phyloP scores from a whole-genome alignment of 2,113 vertebrate species.

The Phyllopteryx taeniolatus region DNA sequence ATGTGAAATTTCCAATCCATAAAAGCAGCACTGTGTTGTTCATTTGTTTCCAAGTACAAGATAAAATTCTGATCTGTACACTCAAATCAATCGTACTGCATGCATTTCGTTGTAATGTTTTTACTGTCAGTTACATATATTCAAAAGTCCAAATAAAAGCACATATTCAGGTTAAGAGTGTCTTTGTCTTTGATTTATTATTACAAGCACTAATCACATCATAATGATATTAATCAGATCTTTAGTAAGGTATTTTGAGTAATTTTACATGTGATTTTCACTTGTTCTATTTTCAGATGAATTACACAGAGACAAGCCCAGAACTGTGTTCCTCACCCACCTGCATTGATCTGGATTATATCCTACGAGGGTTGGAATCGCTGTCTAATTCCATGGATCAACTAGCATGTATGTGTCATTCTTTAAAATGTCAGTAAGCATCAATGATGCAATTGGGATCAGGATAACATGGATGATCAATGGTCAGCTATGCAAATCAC shows the following conservation, averaged over 20 bases:
- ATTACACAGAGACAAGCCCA: constrained; percentile 34
- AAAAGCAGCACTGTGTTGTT: not conserved
- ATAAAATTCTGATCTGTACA: not conserved
- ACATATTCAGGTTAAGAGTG: not conserved
- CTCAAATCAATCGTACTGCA: not conserved
- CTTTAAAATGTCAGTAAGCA: constrained; percentile 18
- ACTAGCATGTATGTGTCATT: constrained; percentile 57
- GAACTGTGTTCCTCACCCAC: not conserved
- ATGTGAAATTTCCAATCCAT: constrained; percentile 8
- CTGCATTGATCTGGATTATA: constrained; percentile 40
- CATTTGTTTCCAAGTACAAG: not conserved
- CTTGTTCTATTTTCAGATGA: constrained; percentile 58
- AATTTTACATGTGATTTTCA: not conserved
- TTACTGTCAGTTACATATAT: not conserved
- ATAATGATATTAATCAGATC: not conserved
- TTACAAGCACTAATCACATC: not conserved
- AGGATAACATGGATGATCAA: constrained; percentile 20
- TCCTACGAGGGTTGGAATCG: constrained; percentile 56
- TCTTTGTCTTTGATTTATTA: not conserved
- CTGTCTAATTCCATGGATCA: constrained; percentile 56
- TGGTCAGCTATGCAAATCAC: constrained; percentile 61
- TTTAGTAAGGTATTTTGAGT: not conserved
- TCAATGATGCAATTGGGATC: constrained; percentile 5
- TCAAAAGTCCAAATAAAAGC: not conserved
- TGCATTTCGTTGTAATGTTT: not conserved